Percentiles rank a stretch among this genome's conserved stretches.
Evolutionary conservation across 2,113 vertebrate genomes (phyloP).

Genomic region (Semnornis frantzii): DNA sequence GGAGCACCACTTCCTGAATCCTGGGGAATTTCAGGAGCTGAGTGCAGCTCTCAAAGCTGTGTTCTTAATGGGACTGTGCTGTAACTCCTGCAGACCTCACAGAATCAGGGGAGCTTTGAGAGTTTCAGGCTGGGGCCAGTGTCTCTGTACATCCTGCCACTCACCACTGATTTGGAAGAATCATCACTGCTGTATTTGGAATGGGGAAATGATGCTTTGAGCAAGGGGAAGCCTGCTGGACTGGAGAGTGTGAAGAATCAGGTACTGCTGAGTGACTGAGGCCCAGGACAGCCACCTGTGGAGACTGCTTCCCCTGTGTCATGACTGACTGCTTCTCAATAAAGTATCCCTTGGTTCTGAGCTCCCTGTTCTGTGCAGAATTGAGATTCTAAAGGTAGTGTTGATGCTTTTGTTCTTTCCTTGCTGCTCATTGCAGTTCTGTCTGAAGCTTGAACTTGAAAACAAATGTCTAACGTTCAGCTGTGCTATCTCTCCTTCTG

Average conservation of each 20-base stretch:
- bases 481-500: not conserved
- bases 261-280: not conserved
- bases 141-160: not conserved
- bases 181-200: not conserved
- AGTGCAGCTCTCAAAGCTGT: not conserved
- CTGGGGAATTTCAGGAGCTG: not conserved
- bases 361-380: not conserved
- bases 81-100: fast-evolving
- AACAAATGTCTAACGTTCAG: not conserved
- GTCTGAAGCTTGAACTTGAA: not conserved
- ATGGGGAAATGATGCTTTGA: not conserved
- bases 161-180: not conserved
- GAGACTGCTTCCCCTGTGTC: not conserved
- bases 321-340: not conserved
- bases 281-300: not conserved
- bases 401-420: not conserved
- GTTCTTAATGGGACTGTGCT: not conserved
- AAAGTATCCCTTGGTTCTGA: not conserved
- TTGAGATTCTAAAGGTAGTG: not conserved
- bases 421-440: not conserved
- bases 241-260: fast-evolving
- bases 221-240: not conserved
- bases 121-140: not conserved
- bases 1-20: not conserved
- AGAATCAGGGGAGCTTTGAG: not conserved